A percentile compares a stretch with the other conserved stretches of the same genome.
These are phyloP conservation scores for Drosophila austrosaltans DNA, from an alignment of 2,888 invertebrate species.

Conservation along the genomic window DNA sequence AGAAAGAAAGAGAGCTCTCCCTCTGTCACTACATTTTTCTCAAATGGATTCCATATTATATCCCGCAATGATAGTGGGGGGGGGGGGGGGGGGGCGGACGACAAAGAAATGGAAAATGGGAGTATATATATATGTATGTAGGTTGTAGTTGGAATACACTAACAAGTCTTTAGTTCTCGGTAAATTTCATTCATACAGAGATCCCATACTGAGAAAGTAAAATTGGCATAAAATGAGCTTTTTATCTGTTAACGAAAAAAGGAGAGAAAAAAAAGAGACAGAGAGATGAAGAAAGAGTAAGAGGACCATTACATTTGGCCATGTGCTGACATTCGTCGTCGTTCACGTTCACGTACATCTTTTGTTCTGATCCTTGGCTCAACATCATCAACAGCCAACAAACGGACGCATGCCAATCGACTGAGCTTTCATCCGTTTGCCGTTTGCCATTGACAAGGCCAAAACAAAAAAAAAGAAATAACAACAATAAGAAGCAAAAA, in stretches of 20 bases:
- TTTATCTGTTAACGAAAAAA: conserved; percentile 45
- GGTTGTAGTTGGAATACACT: not conserved
- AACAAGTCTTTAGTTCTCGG: conserved; percentile 37
- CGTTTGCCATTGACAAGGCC: conserved; percentile 58
- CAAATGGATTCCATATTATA: conserved; percentile 1
- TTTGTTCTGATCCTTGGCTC: conserved; percentile 23
- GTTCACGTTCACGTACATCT: conserved; percentile 36
- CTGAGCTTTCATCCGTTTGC: conserved; percentile 55
- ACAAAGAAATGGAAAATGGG: too few species aligned
- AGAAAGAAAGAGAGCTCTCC: not conserved
- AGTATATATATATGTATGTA: too few species aligned
- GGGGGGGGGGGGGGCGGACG: too few species aligned
- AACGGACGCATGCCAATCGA: conserved; percentile 66
- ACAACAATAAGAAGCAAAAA: conserved; percentile 21
- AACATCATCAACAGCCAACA: conserved; percentile 46
- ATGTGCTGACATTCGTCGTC: conserved; percentile 59
- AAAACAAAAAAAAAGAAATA: conserved; percentile 13
- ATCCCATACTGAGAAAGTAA: conserved; percentile 22
- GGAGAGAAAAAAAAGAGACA: conserved; percentile 1
- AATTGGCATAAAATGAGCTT: conserved; percentile 75
- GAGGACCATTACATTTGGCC: conserved; percentile 37
- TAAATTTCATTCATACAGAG: conserved; percentile 63
- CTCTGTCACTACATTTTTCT: conserved; percentile 18
- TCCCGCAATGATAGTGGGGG: too few species aligned
- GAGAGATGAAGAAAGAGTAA: not conserved